phyloP scores from a whole-genome alignment of 2,113 vertebrate genomes.

The cat (Felis catus) region F.catus_Fca126_mat1.0 CM031425.1:6996501-6997000 shows the following conservation, averaged over 20 bases:
- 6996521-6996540: slow-evolving; percentile 85
- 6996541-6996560: background rate
- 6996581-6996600: background rate
- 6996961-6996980: background rate
- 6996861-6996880: too few species aligned
- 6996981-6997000: background rate
- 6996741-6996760: background rate
- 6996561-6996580: background rate
- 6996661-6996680: too few species aligned
- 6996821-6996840: too few species aligned
- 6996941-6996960: accelerated
- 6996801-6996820: background rate
- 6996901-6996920: background rate
- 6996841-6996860: background rate
- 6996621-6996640: accelerated
- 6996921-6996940: background rate
- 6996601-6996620: accelerated
- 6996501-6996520: slow-evolving; percentile 93
- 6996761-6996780: background rate
- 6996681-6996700: accelerated
- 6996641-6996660: background rate
- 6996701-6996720: too few species aligned
- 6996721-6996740: background rate
- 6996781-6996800: background rate
- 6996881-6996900: background rate